Base-by-base conservation (phyloP, 2,113 vertebrate genomes). In the Larimichthys crocea region DNA sequence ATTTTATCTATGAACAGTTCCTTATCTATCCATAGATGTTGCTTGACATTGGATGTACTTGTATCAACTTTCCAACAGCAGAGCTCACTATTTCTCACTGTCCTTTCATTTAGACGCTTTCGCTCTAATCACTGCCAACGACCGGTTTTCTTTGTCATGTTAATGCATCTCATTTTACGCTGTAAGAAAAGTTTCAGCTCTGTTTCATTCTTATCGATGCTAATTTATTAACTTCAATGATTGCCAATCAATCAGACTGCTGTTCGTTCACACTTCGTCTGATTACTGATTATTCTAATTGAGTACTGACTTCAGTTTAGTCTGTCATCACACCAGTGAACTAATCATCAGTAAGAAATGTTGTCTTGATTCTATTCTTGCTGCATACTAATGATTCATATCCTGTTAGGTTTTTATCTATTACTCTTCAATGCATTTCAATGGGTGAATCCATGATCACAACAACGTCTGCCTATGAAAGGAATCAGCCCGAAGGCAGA, bases 111-210 rank as follows among this genome's bases (percentile, higher is more conserved):
- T 24, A 35, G 3, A 6, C 6, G n/a, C n/a, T 62, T 67, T 76
- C n/a, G 63, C 35, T 56, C 22, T 48, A 57, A 68, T 76, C 26
- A 68, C 49, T 35, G 19, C 20, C 61, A 56, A 44, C 56, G 31
- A 29, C 2, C 40, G 10, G 44, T 15, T 63, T 55, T 29, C 53
- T 76, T 76, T 80, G 29, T 73, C 0, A 82, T 67, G 61, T 56
- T 56, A 56, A 75, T 71, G n/a, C 48, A 0, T 53, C 50, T 26
- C 5, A 20, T 56, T 68, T 35, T 9, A 40, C 11, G 9, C 16
- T 60, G 7, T 19, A 3, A 11, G 40, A 46, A 40, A 8, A 63
- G 31, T 44, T 74, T 65, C 49, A 65, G 10, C 42, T 52, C 10
- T 46, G 3, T 72, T 72, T 67, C 10, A 52, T 48, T 42, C 9